Conservation (phyloP, 2,888 invertebrate species). For the Patella pellucida region DNA sequence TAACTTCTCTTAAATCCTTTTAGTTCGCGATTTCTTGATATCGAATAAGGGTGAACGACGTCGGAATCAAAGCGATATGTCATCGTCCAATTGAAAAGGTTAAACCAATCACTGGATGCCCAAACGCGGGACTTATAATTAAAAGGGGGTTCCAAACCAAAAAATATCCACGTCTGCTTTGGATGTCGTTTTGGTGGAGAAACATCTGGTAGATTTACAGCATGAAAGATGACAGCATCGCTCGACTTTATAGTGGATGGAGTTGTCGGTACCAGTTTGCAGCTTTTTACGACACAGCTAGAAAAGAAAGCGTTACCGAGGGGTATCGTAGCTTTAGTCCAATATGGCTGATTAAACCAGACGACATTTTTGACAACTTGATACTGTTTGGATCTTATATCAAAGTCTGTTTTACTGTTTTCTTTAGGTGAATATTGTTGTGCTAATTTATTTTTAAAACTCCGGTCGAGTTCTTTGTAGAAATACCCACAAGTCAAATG, state of each 20-base stretch:
- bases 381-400: no score
- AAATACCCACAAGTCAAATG: no score
- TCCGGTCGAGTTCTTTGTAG: no score
- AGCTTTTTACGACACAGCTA: no score
- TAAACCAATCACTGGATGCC: not conserved
- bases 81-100: slow-evolving; percentile 36
- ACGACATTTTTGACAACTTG: no score
- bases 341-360: no score
- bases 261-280: no score
- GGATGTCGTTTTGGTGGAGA: not conserved
- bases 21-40: not conserved
- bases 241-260: not conserved
- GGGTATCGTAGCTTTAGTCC: no score
- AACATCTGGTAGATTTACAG: not conserved
- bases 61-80: slow-evolving; percentile 41
- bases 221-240: slow-evolving; percentile 3
- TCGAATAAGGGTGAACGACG: slow-evolving; percentile 28
- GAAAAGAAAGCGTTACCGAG: no score
- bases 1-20: slow-evolving; percentile 2
- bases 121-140: not conserved
- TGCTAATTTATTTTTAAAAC: no score
- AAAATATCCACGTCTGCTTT: slow-evolving; percentile 3
- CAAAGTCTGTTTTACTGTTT: no score
- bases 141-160: not conserved
- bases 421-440: no score